A percentile compares a stretch with the other conserved stretches of the same genome.
Evolutionary conservation across 2,113 vertebrate species (phyloP).

Genomic region (Tragulus kanchil): DNA sequence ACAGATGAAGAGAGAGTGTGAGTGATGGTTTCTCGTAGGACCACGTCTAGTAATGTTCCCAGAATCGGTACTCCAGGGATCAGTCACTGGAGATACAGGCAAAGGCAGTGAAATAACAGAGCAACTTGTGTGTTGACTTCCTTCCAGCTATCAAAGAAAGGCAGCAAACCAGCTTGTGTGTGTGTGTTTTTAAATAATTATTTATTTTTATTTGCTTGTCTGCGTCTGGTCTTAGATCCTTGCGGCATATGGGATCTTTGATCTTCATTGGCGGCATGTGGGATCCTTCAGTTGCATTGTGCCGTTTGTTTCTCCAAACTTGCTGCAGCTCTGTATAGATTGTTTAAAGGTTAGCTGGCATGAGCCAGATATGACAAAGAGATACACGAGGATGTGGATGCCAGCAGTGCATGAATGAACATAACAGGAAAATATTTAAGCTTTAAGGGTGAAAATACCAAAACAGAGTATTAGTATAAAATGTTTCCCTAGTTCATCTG

Average conservation of each 20-base stretch:
- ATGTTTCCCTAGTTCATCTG: not conserved
- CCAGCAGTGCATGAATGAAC: constrained; percentile 33
- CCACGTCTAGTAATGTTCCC: not conserved
- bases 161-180: not conserved
- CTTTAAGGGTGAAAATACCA: constrained; percentile 55
- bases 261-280: not conserved
- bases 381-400: not conserved
- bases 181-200: not conserved
- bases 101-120: not conserved
- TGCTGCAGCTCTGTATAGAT: not conserved
- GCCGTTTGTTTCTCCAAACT: not conserved
- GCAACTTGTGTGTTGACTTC: not conserved
- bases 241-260: not conserved
- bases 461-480: constrained; percentile 41
- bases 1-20: not conserved
- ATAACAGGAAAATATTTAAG: constrained; percentile 43
- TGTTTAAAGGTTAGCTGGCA: constrained; percentile 57
- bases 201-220: not conserved
- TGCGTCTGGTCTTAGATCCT: not conserved
- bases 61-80: constrained; percentile 21
- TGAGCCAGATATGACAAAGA: constrained; percentile 35
- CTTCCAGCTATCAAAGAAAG: not conserved
- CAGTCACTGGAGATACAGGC: not conserved
- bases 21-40: not conserved
- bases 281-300: not conserved